Percentiles rank a stretch among this genome's conserved stretches.
Evolutionary conservation across 2,797 vertebrate genomes (phyloP).

Genomic region (Mallotus villosus): DNA sequence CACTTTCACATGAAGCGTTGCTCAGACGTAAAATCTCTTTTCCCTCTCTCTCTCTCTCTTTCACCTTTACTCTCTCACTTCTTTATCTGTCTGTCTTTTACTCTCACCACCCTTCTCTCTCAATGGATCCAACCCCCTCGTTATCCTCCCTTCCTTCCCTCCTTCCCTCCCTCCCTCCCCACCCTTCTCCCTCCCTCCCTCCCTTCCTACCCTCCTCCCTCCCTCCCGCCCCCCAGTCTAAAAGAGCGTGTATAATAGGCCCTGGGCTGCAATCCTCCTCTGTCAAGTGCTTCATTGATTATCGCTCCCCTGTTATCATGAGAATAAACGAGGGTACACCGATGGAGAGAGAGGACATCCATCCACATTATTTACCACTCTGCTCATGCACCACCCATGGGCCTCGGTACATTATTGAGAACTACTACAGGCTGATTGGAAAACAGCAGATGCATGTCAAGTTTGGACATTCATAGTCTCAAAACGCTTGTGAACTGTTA

Average conservation of each 20-base stretch:
- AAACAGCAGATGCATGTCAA: too few relatives aligned
- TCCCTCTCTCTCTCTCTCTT: not conserved
- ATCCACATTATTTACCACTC: slow-evolving; percentile 25
- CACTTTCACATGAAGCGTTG: slow-evolving; percentile 53
- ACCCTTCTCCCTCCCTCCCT: too few relatives aligned
- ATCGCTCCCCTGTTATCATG: slow-evolving; percentile 41
- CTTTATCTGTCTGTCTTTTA: slow-evolving; percentile 5
- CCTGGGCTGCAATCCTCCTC: slow-evolving; percentile 19
- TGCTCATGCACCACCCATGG: too few relatives aligned
- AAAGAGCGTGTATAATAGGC: slow-evolving; percentile 2
- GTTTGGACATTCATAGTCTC: too few relatives aligned
- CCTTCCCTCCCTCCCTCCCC: too few relatives aligned
- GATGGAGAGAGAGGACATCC: slow-evolving; percentile 36
- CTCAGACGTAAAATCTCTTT: slow-evolving; percentile 42
- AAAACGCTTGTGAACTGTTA: too few relatives aligned
- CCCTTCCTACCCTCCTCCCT: slow-evolving; percentile 9
- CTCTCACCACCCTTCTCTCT: not conserved
- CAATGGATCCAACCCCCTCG: slow-evolving; percentile 40
- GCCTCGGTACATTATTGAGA: too few relatives aligned
- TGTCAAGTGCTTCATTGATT: slow-evolving; percentile 53
- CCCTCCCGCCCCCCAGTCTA: too few relatives aligned
- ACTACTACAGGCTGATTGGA: too few relatives aligned
- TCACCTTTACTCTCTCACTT: not conserved
- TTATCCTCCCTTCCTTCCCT: slow-evolving; percentile 45
- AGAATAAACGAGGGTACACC: slow-evolving; percentile 53